Evolutionary conservation across 1,140 invertebrate species (phyloP).

Genomic region (Drosophila prosaltans): DNA sequence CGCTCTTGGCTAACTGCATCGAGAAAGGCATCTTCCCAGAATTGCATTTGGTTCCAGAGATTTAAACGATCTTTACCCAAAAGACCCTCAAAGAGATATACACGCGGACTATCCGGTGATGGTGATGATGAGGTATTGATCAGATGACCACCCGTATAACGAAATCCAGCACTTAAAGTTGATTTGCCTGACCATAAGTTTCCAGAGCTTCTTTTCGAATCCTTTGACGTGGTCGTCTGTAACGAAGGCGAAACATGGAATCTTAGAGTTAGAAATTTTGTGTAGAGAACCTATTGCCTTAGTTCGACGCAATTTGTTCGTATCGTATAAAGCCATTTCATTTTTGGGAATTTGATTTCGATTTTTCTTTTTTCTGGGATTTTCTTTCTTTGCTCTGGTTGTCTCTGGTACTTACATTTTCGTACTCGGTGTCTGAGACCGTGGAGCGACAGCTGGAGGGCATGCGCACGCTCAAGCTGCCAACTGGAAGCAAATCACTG

Average conservation of each 20-base stretch:
- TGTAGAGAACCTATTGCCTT: neutral
- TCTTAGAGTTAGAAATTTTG: neutral
- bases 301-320: neutral
- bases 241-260: constrained; percentile 4
- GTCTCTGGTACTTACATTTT: constrained; percentile 88
- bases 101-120: constrained; percentile 92
- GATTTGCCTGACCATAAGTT: constrained; percentile 97
- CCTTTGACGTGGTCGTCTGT: constrained; percentile 81
- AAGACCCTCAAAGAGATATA: constrained; percentile 95
- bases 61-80: constrained; percentile 88
- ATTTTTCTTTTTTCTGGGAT: neutral
- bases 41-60: constrained; percentile 99
- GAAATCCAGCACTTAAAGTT: constrained; percentile 92
- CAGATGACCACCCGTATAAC: constrained; percentile 94
- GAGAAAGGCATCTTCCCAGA: constrained; percentile 99
- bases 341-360: neutral
- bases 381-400: neutral
- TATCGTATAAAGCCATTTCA: neutral
- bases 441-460: constrained; percentile 91
- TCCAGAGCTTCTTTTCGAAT: constrained; percentile 89
- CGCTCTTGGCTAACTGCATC: constrained; percentile 99
- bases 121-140: constrained; percentile 92
- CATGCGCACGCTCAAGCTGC: constrained; percentile 74
- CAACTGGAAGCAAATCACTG: constrained; percentile 74
- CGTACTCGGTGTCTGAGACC: constrained; percentile 95